Conservation (phyloP, 2,113 vertebrate species). For the Sprattus sprattus region DNA sequence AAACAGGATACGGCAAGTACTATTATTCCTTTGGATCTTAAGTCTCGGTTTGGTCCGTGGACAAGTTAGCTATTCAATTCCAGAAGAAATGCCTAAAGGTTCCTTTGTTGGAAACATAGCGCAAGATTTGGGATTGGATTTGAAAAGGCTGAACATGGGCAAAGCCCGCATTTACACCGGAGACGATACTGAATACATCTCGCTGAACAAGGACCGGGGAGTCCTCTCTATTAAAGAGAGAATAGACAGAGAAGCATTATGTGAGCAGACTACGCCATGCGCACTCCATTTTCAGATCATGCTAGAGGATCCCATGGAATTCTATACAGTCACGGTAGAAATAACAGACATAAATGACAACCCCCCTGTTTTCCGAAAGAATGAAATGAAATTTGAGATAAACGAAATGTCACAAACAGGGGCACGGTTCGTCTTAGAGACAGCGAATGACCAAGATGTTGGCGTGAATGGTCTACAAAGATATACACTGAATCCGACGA, state of each 20-base stretch:
- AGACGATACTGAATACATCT: constrained; percentile 43
- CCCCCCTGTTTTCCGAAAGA: constrained; percentile 30
- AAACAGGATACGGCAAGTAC: too few species aligned
- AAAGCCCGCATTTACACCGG: constrained; percentile 46
- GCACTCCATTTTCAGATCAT: constrained; percentile 44
- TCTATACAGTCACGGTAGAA: constrained; percentile 32
- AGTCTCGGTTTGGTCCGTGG: constrained; percentile 20
- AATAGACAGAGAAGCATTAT: constrained; percentile 45
- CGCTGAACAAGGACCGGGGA: constrained; percentile 45
- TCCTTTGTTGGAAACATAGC: constrained; percentile 49
- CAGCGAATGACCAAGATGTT: constrained; percentile 44
- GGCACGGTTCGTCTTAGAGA: constrained; percentile 27
- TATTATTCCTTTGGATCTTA: constrained; percentile 1
- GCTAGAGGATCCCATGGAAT: constrained; percentile 43
- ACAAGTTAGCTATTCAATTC: constrained; percentile 46
- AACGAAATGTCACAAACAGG: constrained; percentile 31
- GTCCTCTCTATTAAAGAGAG: constrained; percentile 41
- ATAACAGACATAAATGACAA: constrained; percentile 48
- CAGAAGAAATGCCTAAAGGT: constrained; percentile 46
- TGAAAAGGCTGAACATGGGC: constrained; percentile 42
- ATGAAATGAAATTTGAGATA: constrained; percentile 32
- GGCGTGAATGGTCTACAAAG: constrained; percentile 39
- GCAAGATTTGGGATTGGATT: constrained; percentile 49
- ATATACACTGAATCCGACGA: constrained; percentile 32
- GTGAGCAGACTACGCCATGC: constrained; percentile 41